Base-by-base conservation (phyloP, 1,140 invertebrate species). In the Littorina saxatilis region DNA sequence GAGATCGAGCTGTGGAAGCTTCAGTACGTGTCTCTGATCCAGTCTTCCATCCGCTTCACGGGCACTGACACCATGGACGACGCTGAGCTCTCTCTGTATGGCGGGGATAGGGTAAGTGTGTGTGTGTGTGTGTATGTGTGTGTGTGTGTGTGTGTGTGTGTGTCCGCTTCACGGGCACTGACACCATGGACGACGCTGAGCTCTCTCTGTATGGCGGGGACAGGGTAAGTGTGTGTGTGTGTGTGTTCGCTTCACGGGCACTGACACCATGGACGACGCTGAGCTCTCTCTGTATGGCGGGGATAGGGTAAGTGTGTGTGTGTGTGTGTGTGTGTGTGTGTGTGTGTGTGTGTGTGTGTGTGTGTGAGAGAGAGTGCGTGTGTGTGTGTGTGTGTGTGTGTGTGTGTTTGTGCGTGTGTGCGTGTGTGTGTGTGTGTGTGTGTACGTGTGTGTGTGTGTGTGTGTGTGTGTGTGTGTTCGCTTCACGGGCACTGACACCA, bases 1-100 rank as follows among this genome's bases (percentile, higher is more conserved):
- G 91, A 93, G 76, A 92, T 94, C 68, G 93, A 94, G 73, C 88
- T 92, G 79, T 92, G 93, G 88, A 94, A 93, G 83, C 83, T 91
- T 79, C 93, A 94, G 80, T 94, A 94, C 80, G 91, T 94, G 0
- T 93, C 90, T 20, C 84, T 94, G 27, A 90, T 94, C 27, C 93
- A 94, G 85, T 94, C 93, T 35, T 92, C 92, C 82, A 93, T 94
- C 20, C 83, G 92, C 23, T 92, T 93, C 63, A 92, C 93, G 23
- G 87, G 90, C 17, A 89, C 90, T n/a, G 93, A 94, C 83, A 91
- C 85, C 37, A 87, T 85, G 55, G 92, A 90, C 81, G 92, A 90
- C 86, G 88, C 93, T 61, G 93, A 94, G 83, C 89, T 94, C 11
- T 92, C 91, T 66, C 87, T 94, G 23, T 93, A 92, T 87, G 94